Evolutionary conservation across 2,797 vertebrate species (phyloP), one percentile per base, ranked within the genome.

Genomic region (Fundulus diaphanus): DNA sequence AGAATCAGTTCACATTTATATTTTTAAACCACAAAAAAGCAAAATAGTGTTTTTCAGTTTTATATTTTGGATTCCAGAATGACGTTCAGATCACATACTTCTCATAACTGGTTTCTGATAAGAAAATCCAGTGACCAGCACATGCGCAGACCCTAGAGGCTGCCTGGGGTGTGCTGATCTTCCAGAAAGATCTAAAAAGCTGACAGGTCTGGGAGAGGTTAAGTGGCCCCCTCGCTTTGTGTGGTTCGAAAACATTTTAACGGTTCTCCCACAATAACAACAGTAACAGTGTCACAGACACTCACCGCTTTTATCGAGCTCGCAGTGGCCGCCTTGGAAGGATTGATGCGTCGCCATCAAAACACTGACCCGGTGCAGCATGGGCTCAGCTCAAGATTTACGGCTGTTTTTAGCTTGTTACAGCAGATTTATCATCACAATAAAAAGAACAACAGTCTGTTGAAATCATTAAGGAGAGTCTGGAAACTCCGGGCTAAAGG

Each of bases 381-480:
- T 20, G 90, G 94, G 91, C 90, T 82, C 78, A 3, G 70, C 35
- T 59, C 44, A 77, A 93, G 94, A 96, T 96, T 96, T 96, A 96
- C 84, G 93, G 81, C 89, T 95, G 93, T 95, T 95, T 95, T 95
- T 93, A 92, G 94, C 95, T 96, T 95, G 95, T 96, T 96, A 96
- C 94, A 93, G 93, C 93, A 95, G 95, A 96, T 96, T 96, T 96
- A 96, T 95, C 93, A 91, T 91, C 91, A 94, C 93, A 94, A 95
- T 96, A 95, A 96, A 96, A 92, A 94, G 91, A 93, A 94, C 93
- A 95, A 95, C 94, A 95, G 93, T 96, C 95, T 96, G 95, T 87
- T 94, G 91, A 92, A 96, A 90, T 92, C 94, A 95, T 96, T 95
- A 95, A 92, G 85, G 88, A 86, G 77, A 86, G 87, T 81, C 80